Evolutionary conservation across 2,888 invertebrate genomes (phyloP).

Genomic region (Lacanobia wlatinum): DNA sequence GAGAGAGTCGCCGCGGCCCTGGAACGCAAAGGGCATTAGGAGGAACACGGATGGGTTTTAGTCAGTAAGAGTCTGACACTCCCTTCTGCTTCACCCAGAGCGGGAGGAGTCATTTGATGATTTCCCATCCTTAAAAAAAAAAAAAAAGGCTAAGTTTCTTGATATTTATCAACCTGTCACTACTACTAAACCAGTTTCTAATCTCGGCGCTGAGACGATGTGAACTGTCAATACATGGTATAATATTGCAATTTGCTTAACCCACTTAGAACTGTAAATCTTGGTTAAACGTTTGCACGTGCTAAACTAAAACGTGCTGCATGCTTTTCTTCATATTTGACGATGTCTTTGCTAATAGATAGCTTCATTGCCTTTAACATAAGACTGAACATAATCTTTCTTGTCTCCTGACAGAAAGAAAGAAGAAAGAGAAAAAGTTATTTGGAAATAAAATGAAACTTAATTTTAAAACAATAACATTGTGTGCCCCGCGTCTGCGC

Average conservation of each 20-base stretch:
- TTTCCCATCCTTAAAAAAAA: too few relatives aligned
- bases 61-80: too few relatives aligned
- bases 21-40: too few relatives aligned
- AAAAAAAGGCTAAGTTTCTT: not conserved
- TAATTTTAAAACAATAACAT: too few relatives aligned
- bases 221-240: constrained; percentile 35
- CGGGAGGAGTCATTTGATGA: too few relatives aligned
- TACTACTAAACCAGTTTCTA: constrained; percentile 16
- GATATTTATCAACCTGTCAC: not conserved
- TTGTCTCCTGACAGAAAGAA: too few relatives aligned
- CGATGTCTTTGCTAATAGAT: not conserved
- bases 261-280: constrained; percentile 14
- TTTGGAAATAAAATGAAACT: too few relatives aligned
- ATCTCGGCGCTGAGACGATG: not conserved
- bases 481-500: too few relatives aligned
- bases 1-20: too few relatives aligned
- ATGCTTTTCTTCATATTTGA: constrained; percentile 1
- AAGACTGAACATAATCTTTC: not conserved
- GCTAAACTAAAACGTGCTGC: constrained; percentile 10
- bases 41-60: too few relatives aligned
- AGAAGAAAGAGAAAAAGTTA: too few relatives aligned
- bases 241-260: constrained; percentile 43
- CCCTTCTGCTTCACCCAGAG: too few relatives aligned
- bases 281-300: constrained; percentile 27
- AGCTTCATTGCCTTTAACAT: not conserved